Conservation (phyloP, 2,113 vertebrate species). For the Limanda limanda region DNA sequence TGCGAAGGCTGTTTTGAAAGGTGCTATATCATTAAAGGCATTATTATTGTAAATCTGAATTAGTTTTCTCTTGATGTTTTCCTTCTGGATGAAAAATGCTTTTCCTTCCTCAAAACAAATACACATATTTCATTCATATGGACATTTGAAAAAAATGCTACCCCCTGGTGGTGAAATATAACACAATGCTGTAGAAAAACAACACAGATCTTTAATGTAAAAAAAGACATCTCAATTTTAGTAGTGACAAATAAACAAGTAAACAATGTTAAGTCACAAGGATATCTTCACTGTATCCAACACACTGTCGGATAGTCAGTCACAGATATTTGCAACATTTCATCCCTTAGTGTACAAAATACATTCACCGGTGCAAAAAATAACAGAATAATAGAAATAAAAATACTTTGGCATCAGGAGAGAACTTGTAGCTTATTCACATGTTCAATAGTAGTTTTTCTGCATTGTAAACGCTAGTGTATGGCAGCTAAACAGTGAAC, state of each 20-base stretch:
- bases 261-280: not conserved
- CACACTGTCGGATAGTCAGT: not conserved
- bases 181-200: not conserved
- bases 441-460: conserved; percentile 23
- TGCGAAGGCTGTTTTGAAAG: too few species aligned
- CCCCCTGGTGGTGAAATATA: conserved; percentile 47
- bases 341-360: conserved; percentile 7
- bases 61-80: not conserved
- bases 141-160: conserved; percentile 36
- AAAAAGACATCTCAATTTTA: conserved; percentile 6
- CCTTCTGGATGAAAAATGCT: not conserved
- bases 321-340: conserved; percentile 15
- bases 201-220: conserved; percentile 38
- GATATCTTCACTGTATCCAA: not conserved
- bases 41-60: too few species aligned
- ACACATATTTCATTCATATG: too few species aligned
- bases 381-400: not conserved
- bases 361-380: conserved; percentile 53
- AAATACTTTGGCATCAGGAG: conserved; percentile 66
- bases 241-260: conserved; percentile 11
- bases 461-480: not conserved
- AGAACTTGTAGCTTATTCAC: conserved; percentile 51
- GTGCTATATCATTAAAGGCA: too few species aligned
- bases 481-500: not conserved
- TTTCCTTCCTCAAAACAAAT: conserved; percentile 3